Base-by-base conservation (phyloP, 2,113 vertebrate genomes). In the Marcusenius ussheri region DNA sequence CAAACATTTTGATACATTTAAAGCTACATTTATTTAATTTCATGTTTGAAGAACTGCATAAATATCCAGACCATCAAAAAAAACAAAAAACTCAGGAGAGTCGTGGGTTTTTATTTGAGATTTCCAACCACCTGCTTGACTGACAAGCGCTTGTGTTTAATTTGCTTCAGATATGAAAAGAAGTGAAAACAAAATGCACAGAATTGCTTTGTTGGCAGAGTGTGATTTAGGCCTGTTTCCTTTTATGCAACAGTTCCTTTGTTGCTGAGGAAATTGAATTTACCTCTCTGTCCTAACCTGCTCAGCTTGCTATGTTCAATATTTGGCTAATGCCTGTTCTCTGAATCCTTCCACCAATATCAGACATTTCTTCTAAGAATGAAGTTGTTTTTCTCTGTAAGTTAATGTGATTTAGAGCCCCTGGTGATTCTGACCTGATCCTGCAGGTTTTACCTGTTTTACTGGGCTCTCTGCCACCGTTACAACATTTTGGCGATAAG, bases 341-440 rank as follows among this genome's bases (percentile, higher is more conserved):
- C 7, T 15, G n/a, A 53, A 87, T 51, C 85, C 85, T 53, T 31
- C 83, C 31, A 95, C 94, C 95, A 94, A 95, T 93, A 91, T 19
- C 13, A 80, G 74, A 80, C 31, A 42, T 80, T 80, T 80, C 74
- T 19, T 17, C 31, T 39, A 42, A 39, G 74, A 39, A 80, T 39
- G 15, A 80, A 80, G 35, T 42, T 35, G 31, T 80, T 80, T 80
- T 42, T 42, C 15, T 42, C 17, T 80, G 35, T 42, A 42, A 39
- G 70, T 39, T 77, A 39, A 80, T 0, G 11, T 80, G 35, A 21
- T 39, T 42, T n/a, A 80, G 74, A 35, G 13, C 35, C 74, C 35
- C 35, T 19, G 15, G 74, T 80, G 35, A 19, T 19, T 19, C 74
- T 42, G 31, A 42, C 13, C 74, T 42, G 74, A 5, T 42, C 15